These are phyloP conservation scores for Drosophila pallidifrons DNA, from an alignment of 1,140 invertebrate genomes.

Conservation along the genomic window DNA sequence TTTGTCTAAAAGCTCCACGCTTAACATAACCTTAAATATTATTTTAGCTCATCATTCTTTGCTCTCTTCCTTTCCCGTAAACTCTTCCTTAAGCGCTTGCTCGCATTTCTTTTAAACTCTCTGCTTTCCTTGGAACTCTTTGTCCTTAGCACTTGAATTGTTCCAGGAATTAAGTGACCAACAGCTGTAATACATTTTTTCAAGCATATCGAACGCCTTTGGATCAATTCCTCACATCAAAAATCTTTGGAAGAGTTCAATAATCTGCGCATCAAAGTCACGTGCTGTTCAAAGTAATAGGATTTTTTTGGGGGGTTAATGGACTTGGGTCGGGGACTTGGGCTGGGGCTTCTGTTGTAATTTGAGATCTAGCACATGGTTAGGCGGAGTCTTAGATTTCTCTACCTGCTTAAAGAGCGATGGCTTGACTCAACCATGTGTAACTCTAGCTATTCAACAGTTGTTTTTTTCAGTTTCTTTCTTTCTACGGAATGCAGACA, in stretches of 20 bases:
- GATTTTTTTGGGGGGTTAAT: conserved; percentile 1
- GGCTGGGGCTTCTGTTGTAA: conserved; percentile 39
- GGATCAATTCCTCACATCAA: conserved; percentile 18
- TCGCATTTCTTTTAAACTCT: neutral
- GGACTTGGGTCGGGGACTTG: neutral
- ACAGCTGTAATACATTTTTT: conserved; percentile 26
- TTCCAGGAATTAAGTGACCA: conserved; percentile 27
- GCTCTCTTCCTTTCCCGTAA: neutral
- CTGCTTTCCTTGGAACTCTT: conserved; percentile 14
- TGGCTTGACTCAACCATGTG: conserved; percentile 1
- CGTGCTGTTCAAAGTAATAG: conserved; percentile 27
- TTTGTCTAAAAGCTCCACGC: neutral
- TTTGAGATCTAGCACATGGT: conserved; percentile 46
- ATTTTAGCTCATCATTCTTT: neutral
- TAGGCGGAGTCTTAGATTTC: conserved; percentile 6
- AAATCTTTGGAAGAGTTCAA: conserved; percentile 34
- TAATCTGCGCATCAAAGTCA: conserved; percentile 49
- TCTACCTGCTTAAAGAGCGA: conserved; percentile 8
- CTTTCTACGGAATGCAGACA: neutral
- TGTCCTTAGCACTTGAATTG: conserved; percentile 18
- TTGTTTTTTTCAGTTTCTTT: neutral
- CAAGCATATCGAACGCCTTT: conserved; percentile 16
- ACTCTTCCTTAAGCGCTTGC: conserved; percentile 1
- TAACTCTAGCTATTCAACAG: conserved; percentile 10
- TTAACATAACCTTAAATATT: conserved; percentile 1